A percentile compares a stretch with the other conserved stretches of the same genome.
phyloP scores from a whole-genome alignment of 1,140 invertebrate genomes.

The Orchesella cincta region DNA sequence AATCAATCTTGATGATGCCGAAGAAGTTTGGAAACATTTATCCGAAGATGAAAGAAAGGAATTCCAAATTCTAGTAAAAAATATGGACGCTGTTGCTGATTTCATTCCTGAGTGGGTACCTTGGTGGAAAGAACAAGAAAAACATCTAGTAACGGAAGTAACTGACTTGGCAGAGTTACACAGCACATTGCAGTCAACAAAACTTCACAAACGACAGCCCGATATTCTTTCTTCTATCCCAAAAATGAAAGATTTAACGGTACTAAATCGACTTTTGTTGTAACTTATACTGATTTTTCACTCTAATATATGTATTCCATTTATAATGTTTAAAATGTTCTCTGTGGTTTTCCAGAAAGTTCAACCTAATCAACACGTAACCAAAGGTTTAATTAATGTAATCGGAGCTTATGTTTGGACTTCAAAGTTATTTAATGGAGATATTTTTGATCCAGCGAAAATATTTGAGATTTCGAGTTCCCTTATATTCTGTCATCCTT shows the following conservation, averaged over 20 bases:
- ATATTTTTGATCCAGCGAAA: neutral
- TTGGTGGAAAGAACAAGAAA: slow-evolving; percentile 64
- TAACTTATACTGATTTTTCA: no score
- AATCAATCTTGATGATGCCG: slow-evolving; percentile 71
- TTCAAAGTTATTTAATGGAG: slow-evolving; percentile 32
- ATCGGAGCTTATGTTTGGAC: slow-evolving; percentile 41
- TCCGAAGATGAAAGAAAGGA: slow-evolving; percentile 69
- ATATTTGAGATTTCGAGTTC: slow-evolving; percentile 22
- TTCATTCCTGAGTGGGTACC: slow-evolving; percentile 69
- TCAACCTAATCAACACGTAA: slow-evolving; percentile 33
- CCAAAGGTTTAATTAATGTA: slow-evolving; percentile 36
- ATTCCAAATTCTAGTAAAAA: slow-evolving; percentile 66
- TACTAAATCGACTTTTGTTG: slow-evolving; percentile 20
- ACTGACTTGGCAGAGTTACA: no score
- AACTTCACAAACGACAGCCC: no score
- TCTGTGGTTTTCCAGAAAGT: no score
- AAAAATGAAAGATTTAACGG: slow-evolving; percentile 33
- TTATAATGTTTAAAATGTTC: neutral
- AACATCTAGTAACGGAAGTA: slow-evolving; percentile 36
- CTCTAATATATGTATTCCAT: neutral
- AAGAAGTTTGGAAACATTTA: slow-evolving; percentile 69
- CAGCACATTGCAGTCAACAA: no score
- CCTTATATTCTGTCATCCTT: slow-evolving; percentile 37
- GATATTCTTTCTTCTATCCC: slow-evolving; percentile 28
- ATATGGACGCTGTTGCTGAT: slow-evolving; percentile 63